Percentiles rank a stretch among this genome's conserved stretches.
These are phyloP conservation scores for Disparrhopalites patrizii DNA, from an alignment of 2,888 invertebrate genomes.

Conservation along the genomic window DNA sequence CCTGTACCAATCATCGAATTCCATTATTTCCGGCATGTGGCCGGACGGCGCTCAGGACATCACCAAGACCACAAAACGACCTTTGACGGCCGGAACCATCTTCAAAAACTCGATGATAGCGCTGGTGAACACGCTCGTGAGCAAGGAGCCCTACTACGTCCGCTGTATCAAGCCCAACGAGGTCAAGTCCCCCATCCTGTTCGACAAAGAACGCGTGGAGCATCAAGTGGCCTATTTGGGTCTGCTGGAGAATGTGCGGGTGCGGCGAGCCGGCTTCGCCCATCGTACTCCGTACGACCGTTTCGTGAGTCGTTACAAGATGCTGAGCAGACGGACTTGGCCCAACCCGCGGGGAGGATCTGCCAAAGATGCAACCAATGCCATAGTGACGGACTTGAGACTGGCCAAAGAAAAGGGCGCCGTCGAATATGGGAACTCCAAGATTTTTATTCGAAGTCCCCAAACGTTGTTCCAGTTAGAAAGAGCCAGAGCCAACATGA, in stretches of 20 bases:
- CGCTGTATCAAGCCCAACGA: slow-evolving; percentile 93
- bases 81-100: slow-evolving; percentile 86
- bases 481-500: slow-evolving; percentile 74
- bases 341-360: slow-evolving; percentile 80
- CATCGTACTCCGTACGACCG: slow-evolving; percentile 88
- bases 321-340: slow-evolving; percentile 94
- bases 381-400: slow-evolving; percentile 74
- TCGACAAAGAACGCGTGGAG: slow-evolving; percentile 72
- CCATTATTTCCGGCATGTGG: slow-evolving; percentile 83
- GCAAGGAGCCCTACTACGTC: slow-evolving; percentile 94
- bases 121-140: slow-evolving; percentile 78
- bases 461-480: slow-evolving; percentile 86
- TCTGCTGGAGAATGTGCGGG: slow-evolving; percentile 62
- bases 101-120: slow-evolving; percentile 94
- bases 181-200: slow-evolving; percentile 76
- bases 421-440: slow-evolving; percentile 91
- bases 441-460: slow-evolving; percentile 91
- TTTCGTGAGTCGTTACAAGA: slow-evolving; percentile 73
- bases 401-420: slow-evolving; percentile 62
- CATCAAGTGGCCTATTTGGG: slow-evolving; percentile 54
- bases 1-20: slow-evolving; percentile 75
- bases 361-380: slow-evolving; percentile 77
- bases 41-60: slow-evolving; percentile 92
- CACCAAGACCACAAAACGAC: slow-evolving; percentile 88
- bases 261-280: slow-evolving; percentile 95